Conservation (phyloP, 2,113 vertebrate genomes). For the Camelus dromedarius region DNA sequence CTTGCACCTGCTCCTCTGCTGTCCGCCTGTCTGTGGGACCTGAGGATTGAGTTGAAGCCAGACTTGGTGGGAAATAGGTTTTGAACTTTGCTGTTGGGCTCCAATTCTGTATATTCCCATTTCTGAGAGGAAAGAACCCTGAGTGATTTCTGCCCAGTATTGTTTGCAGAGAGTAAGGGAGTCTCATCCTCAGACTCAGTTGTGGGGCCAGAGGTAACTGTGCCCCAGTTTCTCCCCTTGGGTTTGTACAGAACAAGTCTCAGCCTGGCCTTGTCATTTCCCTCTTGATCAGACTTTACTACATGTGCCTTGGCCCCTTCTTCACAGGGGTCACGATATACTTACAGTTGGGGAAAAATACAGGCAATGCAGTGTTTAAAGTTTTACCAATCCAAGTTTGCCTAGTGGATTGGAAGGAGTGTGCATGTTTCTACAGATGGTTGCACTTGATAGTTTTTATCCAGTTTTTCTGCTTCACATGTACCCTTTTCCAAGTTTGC, state of each 20-base stretch:
- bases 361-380: not conserved
- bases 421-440: not conserved
- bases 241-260: not conserved
- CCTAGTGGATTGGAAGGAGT: not conserved
- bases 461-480: not conserved
- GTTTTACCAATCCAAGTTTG: not conserved
- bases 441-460: not conserved
- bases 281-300: not conserved
- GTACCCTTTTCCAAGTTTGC: not conserved
- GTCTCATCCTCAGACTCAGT: not conserved
- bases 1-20: not conserved
- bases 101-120: not conserved
- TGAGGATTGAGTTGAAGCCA: not conserved
- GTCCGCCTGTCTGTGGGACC: not conserved
- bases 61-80: conserved; percentile 32
- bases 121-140: not conserved
- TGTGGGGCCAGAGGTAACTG: not conserved
- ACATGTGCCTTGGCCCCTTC: not conserved
- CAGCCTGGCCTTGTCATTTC: not conserved
- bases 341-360: not conserved
- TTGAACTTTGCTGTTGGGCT: conserved; percentile 16
- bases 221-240: not conserved
- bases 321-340: not conserved
- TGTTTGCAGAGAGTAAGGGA: not conserved
- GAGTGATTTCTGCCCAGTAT: not conserved